Base-by-base conservation (phyloP, 1,140 invertebrate species). In the Drosophila lini region DNA sequence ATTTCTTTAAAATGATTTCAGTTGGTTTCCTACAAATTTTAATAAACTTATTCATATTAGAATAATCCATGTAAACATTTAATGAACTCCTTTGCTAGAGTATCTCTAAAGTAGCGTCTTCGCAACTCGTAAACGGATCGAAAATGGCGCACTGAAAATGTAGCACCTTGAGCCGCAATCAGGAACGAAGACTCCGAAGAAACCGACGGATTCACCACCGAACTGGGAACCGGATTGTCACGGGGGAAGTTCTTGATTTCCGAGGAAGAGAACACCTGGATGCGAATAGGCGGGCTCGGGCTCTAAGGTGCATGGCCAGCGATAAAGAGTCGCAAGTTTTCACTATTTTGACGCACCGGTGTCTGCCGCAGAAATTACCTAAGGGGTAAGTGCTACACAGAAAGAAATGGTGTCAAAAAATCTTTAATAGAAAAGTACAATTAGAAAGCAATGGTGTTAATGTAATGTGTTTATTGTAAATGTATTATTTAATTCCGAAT, bases 181-280 rank as follows among this genome's bases (percentile, higher is more conserved):
- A 36, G 28, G 8, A 16, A 64, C 19, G 2, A 10, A 53, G 19
- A 34, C 45, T 15, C 53, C 22, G 47, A 42, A 36, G 34, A 32
- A 60, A 34, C 34, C 31, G 28, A 44, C 19, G 44, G 47, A 55
- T 70, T 61, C 64, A 71, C 38, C 74, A 44, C 45, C 57, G 60
- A 60, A 57, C 61, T 56, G 50, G 48, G 63, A 67, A 53, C 47
- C 41, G 40, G 32, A 81, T 73, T 71, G 45, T 44, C 83, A 88
- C 63, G 62, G 82, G 80, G 82, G 79, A 85, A 88, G 79, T 88
- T 88, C 81, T 78, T 63, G 45, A 60, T 79, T 85, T 88, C 75
- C 55, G 45, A 76, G 82, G 79, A 85, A 69, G 32, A 31, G 47
- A 65, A 85, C 82, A 85, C 82, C 82, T 85, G 82, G 82, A 79